Evolutionary conservation across 2,113 vertebrate genomes (phyloP).

Genomic region (Atherinomorus stipes): DNA sequence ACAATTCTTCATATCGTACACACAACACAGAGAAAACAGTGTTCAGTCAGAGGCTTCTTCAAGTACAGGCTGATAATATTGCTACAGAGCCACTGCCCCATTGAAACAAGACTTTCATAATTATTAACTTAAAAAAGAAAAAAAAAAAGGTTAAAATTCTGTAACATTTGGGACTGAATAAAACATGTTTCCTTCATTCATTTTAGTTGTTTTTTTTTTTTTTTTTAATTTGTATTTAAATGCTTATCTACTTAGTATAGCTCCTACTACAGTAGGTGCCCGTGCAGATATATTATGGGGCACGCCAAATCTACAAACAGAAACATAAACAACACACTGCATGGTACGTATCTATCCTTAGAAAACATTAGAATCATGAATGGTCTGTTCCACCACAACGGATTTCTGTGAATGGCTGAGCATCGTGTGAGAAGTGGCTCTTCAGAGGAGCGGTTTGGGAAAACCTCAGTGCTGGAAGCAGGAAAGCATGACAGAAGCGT

Average conservation of each 20-base stretch:
- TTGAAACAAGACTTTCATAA: too few relatives aligned
- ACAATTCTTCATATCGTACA: too few relatives aligned
- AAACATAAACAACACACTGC: slow-evolving; percentile 6
- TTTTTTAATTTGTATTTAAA: too few relatives aligned
- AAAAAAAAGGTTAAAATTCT: too few relatives aligned
- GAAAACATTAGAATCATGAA: slow-evolving; percentile 44
- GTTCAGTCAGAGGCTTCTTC: too few relatives aligned
- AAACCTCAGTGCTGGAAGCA: slow-evolving; percentile 68
- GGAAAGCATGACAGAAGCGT: slow-evolving; percentile 42
- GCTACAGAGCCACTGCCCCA: too few relatives aligned
- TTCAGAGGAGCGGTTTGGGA: slow-evolving; percentile 49
- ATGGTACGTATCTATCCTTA: slow-evolving; percentile 26
- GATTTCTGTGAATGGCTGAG: slow-evolving; percentile 54
- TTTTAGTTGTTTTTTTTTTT: too few relatives aligned
- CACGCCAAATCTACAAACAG: background rate
- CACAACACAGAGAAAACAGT: too few relatives aligned
- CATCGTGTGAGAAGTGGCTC: slow-evolving; percentile 48
- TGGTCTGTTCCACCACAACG: slow-evolving; percentile 12
- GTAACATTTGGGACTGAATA: too few relatives aligned
- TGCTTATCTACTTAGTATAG: background rate
- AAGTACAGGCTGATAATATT: too few relatives aligned
- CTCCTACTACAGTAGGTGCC: background rate
- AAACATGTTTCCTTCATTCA: too few relatives aligned
- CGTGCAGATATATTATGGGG: background rate
- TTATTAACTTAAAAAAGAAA: too few relatives aligned